Evolutionary conservation across 2,113 vertebrate genomes (phyloP), one percentile per base, ranked within the genome.

Genomic region (Anhinga anhinga): DNA sequence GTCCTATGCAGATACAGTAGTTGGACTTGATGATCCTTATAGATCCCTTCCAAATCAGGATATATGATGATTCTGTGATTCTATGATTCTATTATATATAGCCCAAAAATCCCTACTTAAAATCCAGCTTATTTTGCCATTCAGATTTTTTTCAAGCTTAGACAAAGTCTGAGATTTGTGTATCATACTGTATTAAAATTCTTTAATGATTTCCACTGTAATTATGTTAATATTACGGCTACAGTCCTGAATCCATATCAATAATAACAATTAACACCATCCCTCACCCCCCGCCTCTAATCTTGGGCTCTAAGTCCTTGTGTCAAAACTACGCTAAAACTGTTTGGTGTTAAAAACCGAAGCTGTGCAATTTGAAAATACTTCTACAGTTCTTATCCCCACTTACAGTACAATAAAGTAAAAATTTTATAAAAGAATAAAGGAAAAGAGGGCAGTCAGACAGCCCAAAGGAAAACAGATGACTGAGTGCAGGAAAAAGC

Each of bases 241-340:
- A 20, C 26, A 82, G 34, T 5, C 5, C 9, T 4, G 5, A 90
- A 90, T 32, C 20, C 72, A 18, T 82, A 30, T 50, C 36, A 82
- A 23, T n/a, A 85, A 59, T 13, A 77, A 7, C 15, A 61, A 38
- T 8, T 86, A 70, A 45, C 8, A 40, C 9, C 29, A 55, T 7
- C 12, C 1, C 9, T 16, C 16, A 32, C 15, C 7, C 19, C 4
- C 3, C 19, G 21, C 1, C 6, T 18, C 4, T 2, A 1, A 14
- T 44, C 20, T 47, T 59, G 29, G 11, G 9, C 36, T 91, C 26
- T 63, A 61, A 91, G 19, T 3, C 9, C 30, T 78, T 87, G 5
- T 11, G 44, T 73, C 44, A 61, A 91, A 95, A 70, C 47, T 32
- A 55, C 18, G 42, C 3, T 2, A 85, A 78, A 82, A 36, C 4